Percentiles rank a stretch among this genome's conserved stretches.
phyloP scores from a whole-genome alignment of 2,797 vertebrate species.

The Peromyscus aztecus region DNA sequence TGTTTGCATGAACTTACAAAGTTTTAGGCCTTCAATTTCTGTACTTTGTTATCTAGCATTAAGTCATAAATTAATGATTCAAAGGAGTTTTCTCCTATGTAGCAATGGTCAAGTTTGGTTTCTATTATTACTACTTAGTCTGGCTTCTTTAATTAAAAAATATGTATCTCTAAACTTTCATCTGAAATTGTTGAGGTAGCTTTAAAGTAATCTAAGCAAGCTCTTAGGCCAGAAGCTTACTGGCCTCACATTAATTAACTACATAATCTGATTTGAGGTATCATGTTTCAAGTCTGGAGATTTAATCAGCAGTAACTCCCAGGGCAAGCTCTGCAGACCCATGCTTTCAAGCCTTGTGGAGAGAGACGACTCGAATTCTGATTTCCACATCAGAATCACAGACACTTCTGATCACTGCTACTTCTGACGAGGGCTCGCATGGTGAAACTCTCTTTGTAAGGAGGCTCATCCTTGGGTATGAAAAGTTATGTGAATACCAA shows the following conservation, averaged over 20 bases:
- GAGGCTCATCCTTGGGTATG: slow-evolving; percentile 83
- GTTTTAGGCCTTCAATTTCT: slow-evolving; percentile 7
- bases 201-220: slow-evolving; percentile 81
- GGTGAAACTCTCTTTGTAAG: slow-evolving; percentile 84
- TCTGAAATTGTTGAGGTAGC: slow-evolving; percentile 50
- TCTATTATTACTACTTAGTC: slow-evolving; percentile 61
- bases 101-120: slow-evolving; percentile 61
- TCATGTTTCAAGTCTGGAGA: slow-evolving; percentile 81
- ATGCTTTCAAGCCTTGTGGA: slow-evolving; percentile 83
- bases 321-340: slow-evolving; percentile 81
- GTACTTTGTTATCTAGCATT: background rate
- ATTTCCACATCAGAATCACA: slow-evolving; percentile 84
- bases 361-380: slow-evolving; percentile 85
- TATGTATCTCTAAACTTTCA: slow-evolving; percentile 34
- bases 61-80: slow-evolving; percentile 22
- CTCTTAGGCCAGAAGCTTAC: slow-evolving; percentile 77
- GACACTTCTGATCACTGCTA: slow-evolving; percentile 86
- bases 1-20: background rate
- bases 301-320: slow-evolving; percentile 73
- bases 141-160: slow-evolving; percentile 80
- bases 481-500: slow-evolving; percentile 79
- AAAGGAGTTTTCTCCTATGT: slow-evolving; percentile 41
- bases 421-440: slow-evolving; percentile 84
- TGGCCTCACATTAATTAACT: slow-evolving; percentile 86
- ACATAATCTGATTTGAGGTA: slow-evolving; percentile 87